A percentile compares a stretch with the other conserved stretches of the same genome.
phyloP scores from a whole-genome alignment of 1,140 invertebrate genomes.

The Polypedilum vanderplanki region DNA sequence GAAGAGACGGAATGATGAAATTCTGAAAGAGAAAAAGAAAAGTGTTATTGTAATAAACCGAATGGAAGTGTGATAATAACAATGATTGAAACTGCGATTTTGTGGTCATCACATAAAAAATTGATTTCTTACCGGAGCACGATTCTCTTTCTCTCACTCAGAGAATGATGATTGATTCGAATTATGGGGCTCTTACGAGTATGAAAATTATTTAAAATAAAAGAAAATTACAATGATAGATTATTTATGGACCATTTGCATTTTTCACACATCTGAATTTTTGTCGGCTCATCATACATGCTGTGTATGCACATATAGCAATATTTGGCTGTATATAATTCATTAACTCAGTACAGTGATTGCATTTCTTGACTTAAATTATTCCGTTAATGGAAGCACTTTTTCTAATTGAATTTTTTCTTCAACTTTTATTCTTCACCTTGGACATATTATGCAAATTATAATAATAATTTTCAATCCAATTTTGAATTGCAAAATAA shows the following conservation, averaged over 20 bases:
- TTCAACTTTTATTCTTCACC: too few species aligned
- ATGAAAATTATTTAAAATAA: background rate
- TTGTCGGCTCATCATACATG: too few species aligned
- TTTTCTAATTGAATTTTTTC: too few species aligned
- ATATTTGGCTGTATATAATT: too few species aligned
- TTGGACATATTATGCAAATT: background rate
- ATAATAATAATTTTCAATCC: background rate
- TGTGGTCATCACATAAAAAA: conserved; percentile 7
- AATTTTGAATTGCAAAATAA: background rate
- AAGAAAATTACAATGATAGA: conserved; percentile 25
- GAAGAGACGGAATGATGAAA: too few species aligned
- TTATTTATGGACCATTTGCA: conserved; percentile 25
- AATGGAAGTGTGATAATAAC: conserved; percentile 24
- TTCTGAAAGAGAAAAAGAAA: background rate
- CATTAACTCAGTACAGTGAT: too few species aligned
- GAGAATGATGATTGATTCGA: conserved; percentile 22
- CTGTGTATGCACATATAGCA: too few species aligned
- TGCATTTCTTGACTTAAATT: too few species aligned
- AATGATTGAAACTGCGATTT: conserved; percentile 3
- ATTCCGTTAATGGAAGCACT: too few species aligned
- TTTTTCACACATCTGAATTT: background rate
- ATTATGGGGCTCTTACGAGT: background rate
- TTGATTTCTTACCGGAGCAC: background rate
- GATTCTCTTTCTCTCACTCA: background rate
- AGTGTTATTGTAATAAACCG: background rate